A percentile compares a stretch with the other conserved stretches of the same genome.
These are phyloP conservation scores for Forbesichthys agassizii DNA, from an alignment of 2,113 vertebrate genomes.

Conservation along the genomic window DNA sequence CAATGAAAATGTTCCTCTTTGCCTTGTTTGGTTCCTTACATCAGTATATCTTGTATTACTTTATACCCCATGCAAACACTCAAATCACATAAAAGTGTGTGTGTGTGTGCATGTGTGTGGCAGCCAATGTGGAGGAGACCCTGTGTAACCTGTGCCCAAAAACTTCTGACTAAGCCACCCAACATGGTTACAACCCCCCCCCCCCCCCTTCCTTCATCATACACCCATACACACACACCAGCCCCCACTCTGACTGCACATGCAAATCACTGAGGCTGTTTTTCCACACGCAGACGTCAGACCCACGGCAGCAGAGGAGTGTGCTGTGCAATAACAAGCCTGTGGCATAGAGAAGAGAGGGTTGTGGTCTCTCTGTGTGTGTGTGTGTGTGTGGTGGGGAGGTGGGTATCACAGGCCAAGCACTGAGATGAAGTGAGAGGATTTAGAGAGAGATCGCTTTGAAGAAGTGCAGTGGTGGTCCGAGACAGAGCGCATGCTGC, in stretches of 20 bases:
- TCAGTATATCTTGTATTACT: too few relatives aligned
- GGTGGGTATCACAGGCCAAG: conserved; percentile 18
- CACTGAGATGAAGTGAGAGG: conserved; percentile 47
- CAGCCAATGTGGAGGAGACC: too few relatives aligned
- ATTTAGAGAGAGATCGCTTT: conserved; percentile 53
- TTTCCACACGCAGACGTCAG: conserved; percentile 27
- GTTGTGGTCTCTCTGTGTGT: not conserved
- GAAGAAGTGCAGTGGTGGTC: conserved; percentile 42
- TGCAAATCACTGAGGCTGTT: conserved; percentile 31
- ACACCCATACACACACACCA: not conserved
- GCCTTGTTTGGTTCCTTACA: too few relatives aligned
- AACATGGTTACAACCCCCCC: conserved; percentile 10
- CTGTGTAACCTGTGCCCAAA: too few relatives aligned
- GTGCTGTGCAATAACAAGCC: conserved; percentile 31
- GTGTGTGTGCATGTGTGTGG: not conserved
- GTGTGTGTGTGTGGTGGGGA: too few relatives aligned
- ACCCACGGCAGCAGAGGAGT: conserved; percentile 24
- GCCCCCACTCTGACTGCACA: conserved; percentile 39
- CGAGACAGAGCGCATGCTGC: not conserved
- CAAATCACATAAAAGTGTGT: not conserved
- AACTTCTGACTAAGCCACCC: too few relatives aligned
- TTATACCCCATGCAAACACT: not conserved
- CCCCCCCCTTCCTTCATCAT: too few relatives aligned
- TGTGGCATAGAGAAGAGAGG: conserved; percentile 29
- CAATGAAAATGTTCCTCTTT: conserved; percentile 13